Conservation (phyloP, 1,140 invertebrate species). For the Cydia strobilella region DNA sequence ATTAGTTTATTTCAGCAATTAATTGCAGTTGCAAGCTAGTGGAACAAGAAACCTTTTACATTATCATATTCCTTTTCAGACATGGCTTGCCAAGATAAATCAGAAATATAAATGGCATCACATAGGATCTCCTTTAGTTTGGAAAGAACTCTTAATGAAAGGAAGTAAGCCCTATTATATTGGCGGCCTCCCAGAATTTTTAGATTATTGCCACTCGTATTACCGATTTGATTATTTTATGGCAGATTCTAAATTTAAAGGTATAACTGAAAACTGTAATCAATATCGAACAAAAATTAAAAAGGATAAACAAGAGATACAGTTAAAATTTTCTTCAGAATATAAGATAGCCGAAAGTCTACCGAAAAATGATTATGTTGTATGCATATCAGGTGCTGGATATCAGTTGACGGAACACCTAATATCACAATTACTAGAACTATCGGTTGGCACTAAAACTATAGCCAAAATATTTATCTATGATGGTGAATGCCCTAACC, state of each 20-base stretch:
- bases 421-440: conserved; percentile 60
- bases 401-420: conserved; percentile 59
- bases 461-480: conserved; percentile 66
- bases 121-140: conserved; percentile 71
- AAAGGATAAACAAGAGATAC: conserved; percentile 36
- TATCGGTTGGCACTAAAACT: conserved; percentile 42
- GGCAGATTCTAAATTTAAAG: conserved; percentile 64
- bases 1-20: not conserved
- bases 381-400: conserved; percentile 64
- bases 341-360: conserved; percentile 32
- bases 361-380: conserved; percentile 43
- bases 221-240: conserved; percentile 78
- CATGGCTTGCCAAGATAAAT: conserved; percentile 73
- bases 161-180: conserved; percentile 78
- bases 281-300: conserved; percentile 62
- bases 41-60: not conserved
- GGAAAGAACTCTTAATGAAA: conserved; percentile 76
- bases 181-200: conserved; percentile 79
- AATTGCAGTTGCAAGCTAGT: too few species aligned
- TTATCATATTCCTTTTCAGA: conserved; percentile 51
- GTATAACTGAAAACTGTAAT: conserved; percentile 59
- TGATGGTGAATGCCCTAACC: conserved; percentile 51
- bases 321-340: not conserved
- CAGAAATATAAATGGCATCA: conserved; percentile 78
- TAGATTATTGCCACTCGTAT: conserved; percentile 81